A percentile compares a stretch with the other conserved stretches of the same genome.
Evolutionary conservation across 2,888 invertebrate genomes (phyloP).

Genomic region (Drosophila neotestacea): DNA sequence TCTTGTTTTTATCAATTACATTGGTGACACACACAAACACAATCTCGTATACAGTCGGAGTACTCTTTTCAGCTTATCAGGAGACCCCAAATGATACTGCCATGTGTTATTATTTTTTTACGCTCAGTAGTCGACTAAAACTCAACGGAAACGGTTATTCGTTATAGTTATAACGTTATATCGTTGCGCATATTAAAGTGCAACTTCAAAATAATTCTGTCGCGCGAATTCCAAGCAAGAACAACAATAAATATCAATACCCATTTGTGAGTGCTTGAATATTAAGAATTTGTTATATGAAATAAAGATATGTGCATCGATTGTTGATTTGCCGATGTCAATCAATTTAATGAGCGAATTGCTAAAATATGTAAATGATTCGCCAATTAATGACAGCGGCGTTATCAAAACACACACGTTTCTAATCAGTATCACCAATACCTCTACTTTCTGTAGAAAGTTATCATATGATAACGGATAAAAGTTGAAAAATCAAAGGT

Average conservation of each 20-base stretch:
- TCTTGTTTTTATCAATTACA: slow-evolving; percentile 49
- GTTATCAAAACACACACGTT: slow-evolving; percentile 52
- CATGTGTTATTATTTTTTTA: slow-evolving; percentile 60
- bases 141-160: slow-evolving; percentile 69
- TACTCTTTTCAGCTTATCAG: slow-evolving; percentile 63
- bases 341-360: slow-evolving; percentile 62
- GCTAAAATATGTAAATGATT: slow-evolving; percentile 68
- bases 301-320: slow-evolving; percentile 18
- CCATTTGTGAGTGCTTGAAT: slow-evolving; percentile 40
- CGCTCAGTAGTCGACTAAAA: slow-evolving; percentile 66
- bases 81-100: slow-evolving; percentile 35
- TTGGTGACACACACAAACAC: slow-evolving; percentile 7
- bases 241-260: slow-evolving; percentile 11
- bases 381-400: slow-evolving; percentile 46
- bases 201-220: slow-evolving; percentile 25
- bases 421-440: slow-evolving; percentile 58
- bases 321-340: slow-evolving; percentile 8
- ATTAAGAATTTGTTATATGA: not conserved
- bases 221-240: slow-evolving; percentile 30
- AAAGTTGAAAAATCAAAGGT: slow-evolving; percentile 31
- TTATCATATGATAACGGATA: slow-evolving; percentile 37
- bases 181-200: slow-evolving; percentile 34
- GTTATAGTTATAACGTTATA: slow-evolving; percentile 24
- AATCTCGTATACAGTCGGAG: slow-evolving; percentile 36
- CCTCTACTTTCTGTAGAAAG: not conserved